Evolutionary conservation across 2,113 vertebrate species (phyloP).

Genomic region (Coracopsis vasa): DNA sequence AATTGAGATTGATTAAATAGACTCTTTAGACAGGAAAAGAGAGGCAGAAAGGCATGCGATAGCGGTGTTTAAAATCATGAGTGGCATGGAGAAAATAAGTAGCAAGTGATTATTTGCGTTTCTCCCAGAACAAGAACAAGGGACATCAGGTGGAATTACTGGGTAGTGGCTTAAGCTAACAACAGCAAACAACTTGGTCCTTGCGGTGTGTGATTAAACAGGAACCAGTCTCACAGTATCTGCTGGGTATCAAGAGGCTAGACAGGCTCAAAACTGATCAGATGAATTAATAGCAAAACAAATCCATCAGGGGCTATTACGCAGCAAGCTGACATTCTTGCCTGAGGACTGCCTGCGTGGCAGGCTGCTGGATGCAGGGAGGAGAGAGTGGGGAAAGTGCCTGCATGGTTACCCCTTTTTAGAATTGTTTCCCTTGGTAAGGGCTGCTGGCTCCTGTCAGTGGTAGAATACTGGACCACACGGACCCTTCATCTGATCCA

Average conservation of each 20-base stretch:
- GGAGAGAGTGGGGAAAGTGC: not conserved
- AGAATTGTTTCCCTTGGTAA: not conserved
- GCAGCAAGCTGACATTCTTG: not conserved
- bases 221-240: not conserved
- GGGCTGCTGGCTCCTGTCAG: not conserved
- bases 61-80: slow-evolving; percentile 15
- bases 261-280: not conserved
- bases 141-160: not conserved
- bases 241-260: not conserved
- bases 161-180: slow-evolving; percentile 6
- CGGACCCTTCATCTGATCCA: not conserved
- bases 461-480: not conserved
- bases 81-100: slow-evolving; percentile 42
- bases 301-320: not conserved
- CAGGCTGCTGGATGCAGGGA: not conserved
- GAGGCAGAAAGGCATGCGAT: not conserved
- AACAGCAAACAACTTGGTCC: not conserved
- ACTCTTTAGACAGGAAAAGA: not conserved
- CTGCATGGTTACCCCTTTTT: not conserved
- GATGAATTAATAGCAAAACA: not conserved
- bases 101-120: slow-evolving; percentile 38
- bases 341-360: not conserved
- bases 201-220: not conserved
- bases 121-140: slow-evolving; percentile 1
- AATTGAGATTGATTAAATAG: slow-evolving; percentile 58